Percentiles rank a stretch among this genome's conserved stretches.
Evolutionary conservation across 2,113 vertebrate genomes (phyloP).

Genomic region (Chlorodrepanis virens): DNA sequence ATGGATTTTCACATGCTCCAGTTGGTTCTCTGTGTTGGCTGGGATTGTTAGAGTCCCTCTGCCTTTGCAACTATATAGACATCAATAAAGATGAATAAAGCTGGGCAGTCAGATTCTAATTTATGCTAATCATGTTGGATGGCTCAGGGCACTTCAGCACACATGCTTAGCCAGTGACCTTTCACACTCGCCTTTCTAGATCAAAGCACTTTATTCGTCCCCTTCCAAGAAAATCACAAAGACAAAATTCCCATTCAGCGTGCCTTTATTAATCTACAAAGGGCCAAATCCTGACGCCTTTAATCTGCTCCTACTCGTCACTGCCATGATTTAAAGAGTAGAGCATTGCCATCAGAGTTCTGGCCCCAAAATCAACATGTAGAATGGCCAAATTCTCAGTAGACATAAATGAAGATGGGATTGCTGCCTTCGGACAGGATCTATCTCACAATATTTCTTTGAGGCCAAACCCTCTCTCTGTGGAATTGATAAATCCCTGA

Average conservation of each 20-base stretch:
- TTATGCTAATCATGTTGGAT: conserved; percentile 53
- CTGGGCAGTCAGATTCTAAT: conserved; percentile 54
- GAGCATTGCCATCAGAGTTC: not conserved
- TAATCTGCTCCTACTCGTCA: not conserved
- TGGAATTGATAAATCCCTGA: not conserved
- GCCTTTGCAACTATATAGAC: conserved; percentile 39
- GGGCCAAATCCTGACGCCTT: conserved; percentile 6
- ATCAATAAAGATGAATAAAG: conserved; percentile 57
- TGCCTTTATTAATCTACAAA: conserved; percentile 44
- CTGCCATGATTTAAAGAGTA: not conserved
- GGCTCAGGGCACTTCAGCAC: conserved; percentile 51
- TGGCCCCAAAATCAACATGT: not conserved
- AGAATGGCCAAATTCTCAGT: not conserved
- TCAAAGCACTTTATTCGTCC: conserved; percentile 47
- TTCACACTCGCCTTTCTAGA: conserved; percentile 46
- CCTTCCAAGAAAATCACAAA: conserved; percentile 61
- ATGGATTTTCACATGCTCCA: conserved; percentile 34
- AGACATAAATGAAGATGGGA: not conserved
- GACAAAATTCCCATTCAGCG: conserved; percentile 53
- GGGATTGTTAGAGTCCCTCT: not conserved
- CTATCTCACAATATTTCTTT: not conserved
- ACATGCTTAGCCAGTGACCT: conserved; percentile 55
- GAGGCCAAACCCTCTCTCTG: not conserved
- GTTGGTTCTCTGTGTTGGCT: not conserved
- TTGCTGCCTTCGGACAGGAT: not conserved